These are phyloP conservation scores for Saccopteryx leptura DNA, from an alignment of 2,113 vertebrate genomes.

Conservation along the genomic window DNA sequence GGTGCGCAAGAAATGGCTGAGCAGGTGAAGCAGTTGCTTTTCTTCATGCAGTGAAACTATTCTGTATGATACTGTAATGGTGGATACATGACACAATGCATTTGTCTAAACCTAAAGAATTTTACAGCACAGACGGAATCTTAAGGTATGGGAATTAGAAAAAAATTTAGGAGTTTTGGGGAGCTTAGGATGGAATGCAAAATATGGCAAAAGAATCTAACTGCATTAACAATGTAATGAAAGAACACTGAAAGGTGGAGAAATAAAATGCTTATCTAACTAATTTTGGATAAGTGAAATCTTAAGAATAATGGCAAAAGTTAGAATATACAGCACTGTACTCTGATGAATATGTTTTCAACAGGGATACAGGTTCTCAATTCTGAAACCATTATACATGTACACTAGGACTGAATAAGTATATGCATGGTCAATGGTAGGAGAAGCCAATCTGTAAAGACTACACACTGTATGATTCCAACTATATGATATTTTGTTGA, in stretches of 20 bases:
- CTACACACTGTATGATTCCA: neutral
- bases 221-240: constrained; percentile 3
- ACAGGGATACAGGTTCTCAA: neutral
- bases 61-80: neutral
- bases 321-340: neutral
- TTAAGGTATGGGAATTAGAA: neutral
- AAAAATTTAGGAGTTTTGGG: neutral
- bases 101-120: constrained; percentile 28
- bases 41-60: neutral
- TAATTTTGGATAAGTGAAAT: neutral
- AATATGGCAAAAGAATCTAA: constrained; percentile 1
- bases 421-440: neutral
- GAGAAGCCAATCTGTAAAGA: constrained; percentile 1
- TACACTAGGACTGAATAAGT: neutral
- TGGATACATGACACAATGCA: neutral
- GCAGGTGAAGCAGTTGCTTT: neutral
- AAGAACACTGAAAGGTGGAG: neutral
- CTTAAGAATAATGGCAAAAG: constrained; percentile 1
- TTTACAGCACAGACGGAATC: neutral
- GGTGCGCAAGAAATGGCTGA: neutral
- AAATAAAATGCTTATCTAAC: neutral
- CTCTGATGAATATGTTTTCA: neutral
- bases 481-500: neutral
- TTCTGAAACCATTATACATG: neutral
- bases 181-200: neutral